A percentile compares a stretch with the other conserved stretches of the same genome.
phyloP scores from a whole-genome alignment of 2,888 invertebrate genomes.

The Dryocosmus kuriphilus region DNA sequence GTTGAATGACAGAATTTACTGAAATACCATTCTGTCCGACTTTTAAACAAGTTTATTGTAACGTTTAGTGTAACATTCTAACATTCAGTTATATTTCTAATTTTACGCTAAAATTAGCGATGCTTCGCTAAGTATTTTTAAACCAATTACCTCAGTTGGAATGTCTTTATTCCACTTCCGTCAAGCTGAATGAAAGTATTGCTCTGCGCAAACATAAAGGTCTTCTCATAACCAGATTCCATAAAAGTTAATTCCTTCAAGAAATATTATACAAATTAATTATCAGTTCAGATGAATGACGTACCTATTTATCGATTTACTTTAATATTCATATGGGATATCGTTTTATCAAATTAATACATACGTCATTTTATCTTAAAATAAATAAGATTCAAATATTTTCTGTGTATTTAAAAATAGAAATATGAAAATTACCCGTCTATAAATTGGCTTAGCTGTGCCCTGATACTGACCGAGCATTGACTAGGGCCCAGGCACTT shows the following conservation, averaged over 20 bases:
- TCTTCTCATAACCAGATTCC: conserved; percentile 90
- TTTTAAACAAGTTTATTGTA: too few relatives aligned
- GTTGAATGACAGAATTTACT: too few relatives aligned
- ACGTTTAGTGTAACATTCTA: background rate
- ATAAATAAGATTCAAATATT: too few relatives aligned
- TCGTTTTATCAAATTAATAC: too few relatives aligned
- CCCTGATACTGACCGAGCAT: too few relatives aligned
- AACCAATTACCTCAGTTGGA: conserved; percentile 87
- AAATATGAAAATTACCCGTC: too few relatives aligned
- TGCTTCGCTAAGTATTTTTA: background rate
- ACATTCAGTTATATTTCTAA: background rate
- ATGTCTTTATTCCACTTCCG: conserved; percentile 93
- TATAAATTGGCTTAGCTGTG: too few relatives aligned
- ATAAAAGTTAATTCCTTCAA: conserved; percentile 87
- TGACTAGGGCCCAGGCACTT: too few relatives aligned
- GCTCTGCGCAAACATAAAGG: conserved; percentile 95
- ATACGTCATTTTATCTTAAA: too few relatives aligned
- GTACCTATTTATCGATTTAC: background rate
- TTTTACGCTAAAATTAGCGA: background rate
- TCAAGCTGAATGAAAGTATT: conserved; percentile 94
- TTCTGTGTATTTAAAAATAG: too few relatives aligned
- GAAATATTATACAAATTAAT: background rate
- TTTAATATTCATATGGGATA: too few relatives aligned
- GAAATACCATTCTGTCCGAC: too few relatives aligned
- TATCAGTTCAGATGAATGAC: background rate